Base-by-base conservation (phyloP, 2,113 vertebrate species). In the Galemys pyrenaicus region DNA sequence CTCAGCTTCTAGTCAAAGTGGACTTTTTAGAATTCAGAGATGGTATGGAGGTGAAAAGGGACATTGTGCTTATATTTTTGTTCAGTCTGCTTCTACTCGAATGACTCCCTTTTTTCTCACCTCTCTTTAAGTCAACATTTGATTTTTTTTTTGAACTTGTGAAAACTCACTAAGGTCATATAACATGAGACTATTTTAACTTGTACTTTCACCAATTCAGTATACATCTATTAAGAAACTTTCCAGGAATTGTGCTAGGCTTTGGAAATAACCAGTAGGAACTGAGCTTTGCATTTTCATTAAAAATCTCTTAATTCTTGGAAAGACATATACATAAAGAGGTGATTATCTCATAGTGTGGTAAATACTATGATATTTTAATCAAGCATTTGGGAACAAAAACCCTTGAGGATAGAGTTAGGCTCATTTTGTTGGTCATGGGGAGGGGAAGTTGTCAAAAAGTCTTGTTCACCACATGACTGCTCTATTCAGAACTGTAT, bases 41-140 rank as follows among this genome's bases (percentile, higher is more conserved):
- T 64, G 32, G 39, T 89, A 11, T 92, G 67, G 39, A 12, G 28
- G 77, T 81, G 19, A 60, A 70, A 67, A 87, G 49, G 49, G 62
- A 88, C 7, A 54, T 28, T 92, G n/a, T 94, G 46, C 89, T 81
- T 77, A 30, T 86, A 49, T 92, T 28, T 56, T 92, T 77, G n/a
- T 91, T 94, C 41, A 93, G 35, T 93, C 56, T 73, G 5, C n/a
- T 56, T 79, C 17, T 85, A 49, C 35, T 74, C 81, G 28, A 32
- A 89, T 95, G 51, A 20, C 49, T 17, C 0, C 26, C 22, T 75
- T 85, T 95, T 60, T 15, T 89, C 11, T 94, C 39, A 71, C 9
- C 9, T 91, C 78, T 58, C 64, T 39, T 86, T 95, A 71, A 67
- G 60, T 89, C 15, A 92, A 3, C 54, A 62, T 96, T 62, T 81